Conservation (phyloP, 2,113 vertebrate species). For the Hydropotes inermis region DNA sequence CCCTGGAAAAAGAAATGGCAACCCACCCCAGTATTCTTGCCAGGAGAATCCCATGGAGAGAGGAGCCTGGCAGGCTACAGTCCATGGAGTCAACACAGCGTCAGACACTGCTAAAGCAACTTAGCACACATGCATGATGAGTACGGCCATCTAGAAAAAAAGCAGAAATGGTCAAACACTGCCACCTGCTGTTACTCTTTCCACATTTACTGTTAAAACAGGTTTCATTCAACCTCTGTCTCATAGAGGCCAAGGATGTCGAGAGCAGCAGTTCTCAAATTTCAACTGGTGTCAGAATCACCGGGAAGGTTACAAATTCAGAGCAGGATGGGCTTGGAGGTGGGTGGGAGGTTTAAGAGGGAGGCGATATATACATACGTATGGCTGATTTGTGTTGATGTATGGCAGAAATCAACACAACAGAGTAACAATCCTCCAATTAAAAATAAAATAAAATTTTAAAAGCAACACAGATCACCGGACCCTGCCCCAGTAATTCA, state of each 20-base stretch:
- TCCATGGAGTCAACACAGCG: background rate
- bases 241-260: fast-evolving
- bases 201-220: background rate
- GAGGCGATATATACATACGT: background rate
- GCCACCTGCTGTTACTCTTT: slow-evolving; percentile 73
- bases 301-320: background rate
- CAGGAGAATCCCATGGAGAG: background rate
- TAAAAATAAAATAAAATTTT: background rate
- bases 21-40: background rate
- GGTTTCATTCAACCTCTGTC: background rate
- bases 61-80: background rate
- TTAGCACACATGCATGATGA: fast-evolving
- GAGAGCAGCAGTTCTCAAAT: background rate
- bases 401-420: background rate
- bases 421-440: background rate
- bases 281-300: background rate
- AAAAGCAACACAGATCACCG: background rate
- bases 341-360: background rate
- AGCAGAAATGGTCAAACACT: slow-evolving; percentile 34
- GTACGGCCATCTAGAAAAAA: fast-evolving
- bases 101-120: background rate
- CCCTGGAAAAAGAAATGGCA: background rate
- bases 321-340: background rate
- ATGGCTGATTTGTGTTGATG: background rate
- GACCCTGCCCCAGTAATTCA: fast-evolving